Percentiles rank a stretch among this genome's conserved stretches.
phyloP scores from a whole-genome alignment of 2,797 vertebrate genomes.

The Megaceryle alcyon region DNA sequence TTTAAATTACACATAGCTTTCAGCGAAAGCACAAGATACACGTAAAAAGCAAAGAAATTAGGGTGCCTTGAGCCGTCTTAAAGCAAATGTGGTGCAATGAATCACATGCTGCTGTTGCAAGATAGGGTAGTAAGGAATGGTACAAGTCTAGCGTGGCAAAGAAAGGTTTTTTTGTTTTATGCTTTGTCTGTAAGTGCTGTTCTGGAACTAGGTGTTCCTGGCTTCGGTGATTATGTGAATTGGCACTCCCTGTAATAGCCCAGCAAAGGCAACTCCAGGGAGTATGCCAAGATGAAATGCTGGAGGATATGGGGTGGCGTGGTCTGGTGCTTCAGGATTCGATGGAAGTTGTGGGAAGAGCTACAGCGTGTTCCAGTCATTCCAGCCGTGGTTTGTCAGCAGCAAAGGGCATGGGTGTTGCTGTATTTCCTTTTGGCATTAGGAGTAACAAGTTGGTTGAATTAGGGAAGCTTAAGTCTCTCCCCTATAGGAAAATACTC shows the following conservation, averaged over 20 bases:
- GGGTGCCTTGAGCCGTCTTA: not conserved
- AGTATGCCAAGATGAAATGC: conserved; percentile 18
- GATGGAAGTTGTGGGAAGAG: conserved; percentile 41
- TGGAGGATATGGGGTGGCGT: conserved; percentile 12
- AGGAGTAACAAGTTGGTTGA: conserved; percentile 44
- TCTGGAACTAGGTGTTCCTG: conserved; percentile 69
- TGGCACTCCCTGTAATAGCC: conserved; percentile 52
- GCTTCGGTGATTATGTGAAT: not conserved
- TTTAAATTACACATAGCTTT: not conserved
- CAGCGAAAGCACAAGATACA: not conserved
- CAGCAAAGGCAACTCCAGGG: conserved; percentile 10
- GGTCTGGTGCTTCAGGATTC: conserved; percentile 26
- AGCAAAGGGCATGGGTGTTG: conserved; percentile 56
- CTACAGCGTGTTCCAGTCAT: conserved; percentile 37
- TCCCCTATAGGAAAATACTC: conserved; percentile 65
- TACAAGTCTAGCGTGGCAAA: not conserved
- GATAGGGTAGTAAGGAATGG: not conserved
- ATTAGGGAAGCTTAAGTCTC: conserved; percentile 58
- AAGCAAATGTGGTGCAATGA: not conserved
- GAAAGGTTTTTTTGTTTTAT: conserved; percentile 42
- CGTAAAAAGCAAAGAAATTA: not conserved
- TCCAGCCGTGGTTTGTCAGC: conserved; percentile 55
- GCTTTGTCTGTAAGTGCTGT: conserved; percentile 46
- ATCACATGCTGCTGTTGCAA: conserved; percentile 13
- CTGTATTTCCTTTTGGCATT: conserved; percentile 63